Percentiles rank a stretch among this genome's conserved stretches.
These are phyloP conservation scores for Drosophila meridiana DNA, from an alignment of 2,888 invertebrate species.

Conservation along the genomic window DNA sequence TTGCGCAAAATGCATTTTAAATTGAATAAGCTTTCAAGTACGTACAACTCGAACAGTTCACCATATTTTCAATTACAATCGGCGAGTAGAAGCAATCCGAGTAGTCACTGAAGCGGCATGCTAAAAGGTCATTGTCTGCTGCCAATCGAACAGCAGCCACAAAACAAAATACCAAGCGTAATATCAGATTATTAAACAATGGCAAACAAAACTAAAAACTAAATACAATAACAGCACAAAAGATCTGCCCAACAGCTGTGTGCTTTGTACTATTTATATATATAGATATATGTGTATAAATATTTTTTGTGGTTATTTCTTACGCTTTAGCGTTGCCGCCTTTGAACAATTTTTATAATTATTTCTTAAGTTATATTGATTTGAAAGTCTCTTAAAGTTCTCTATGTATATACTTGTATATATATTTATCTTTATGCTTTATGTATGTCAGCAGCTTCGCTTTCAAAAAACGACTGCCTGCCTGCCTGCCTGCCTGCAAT, in stretches of 20 bases:
- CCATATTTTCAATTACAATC: slow-evolving; percentile 36
- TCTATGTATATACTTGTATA: slow-evolving; percentile 20
- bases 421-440: background rate
- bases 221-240: slow-evolving; percentile 29
- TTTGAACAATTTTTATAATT: slow-evolving; percentile 62
- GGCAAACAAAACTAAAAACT: slow-evolving; percentile 25
- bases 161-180: slow-evolving; percentile 46
- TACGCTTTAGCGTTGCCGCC: slow-evolving; percentile 46
- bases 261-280: slow-evolving; percentile 8
- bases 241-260: slow-evolving; percentile 58
- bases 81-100: slow-evolving; percentile 34
- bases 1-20: slow-evolving; percentile 74
- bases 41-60: slow-evolving; percentile 21
- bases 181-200: slow-evolving; percentile 69
- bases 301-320: slow-evolving; percentile 16
- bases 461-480: slow-evolving; percentile 8
- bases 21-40: slow-evolving; percentile 59
- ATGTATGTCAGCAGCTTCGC: slow-evolving; percentile 4
- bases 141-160: slow-evolving; percentile 66
- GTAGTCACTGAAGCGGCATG: slow-evolving; percentile 69
- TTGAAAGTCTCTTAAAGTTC: slow-evolving; percentile 62
- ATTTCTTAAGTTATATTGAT: slow-evolving; percentile 43
- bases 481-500: slow-evolving; percentile 13
- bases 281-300: background rate
- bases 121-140: slow-evolving; percentile 65